Evolutionary conservation across 2,888 invertebrate species (phyloP).

Genomic region (Arrhopalites spinosus): DNA sequence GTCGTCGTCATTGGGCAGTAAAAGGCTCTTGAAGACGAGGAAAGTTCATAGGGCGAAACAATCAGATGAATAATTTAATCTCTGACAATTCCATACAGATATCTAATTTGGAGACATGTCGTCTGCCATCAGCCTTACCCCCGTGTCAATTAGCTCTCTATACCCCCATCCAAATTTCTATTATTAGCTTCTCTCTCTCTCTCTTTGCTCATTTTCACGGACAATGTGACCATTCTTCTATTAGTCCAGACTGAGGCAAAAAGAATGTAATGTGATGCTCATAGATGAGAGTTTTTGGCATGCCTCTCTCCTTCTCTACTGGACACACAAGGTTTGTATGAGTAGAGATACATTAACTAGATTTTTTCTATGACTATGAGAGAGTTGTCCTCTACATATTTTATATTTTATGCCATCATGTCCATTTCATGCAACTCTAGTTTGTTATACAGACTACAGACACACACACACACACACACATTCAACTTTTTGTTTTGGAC

Average conservation of each 20-base stretch:
- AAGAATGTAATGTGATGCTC: not conserved
- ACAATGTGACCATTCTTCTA: not conserved
- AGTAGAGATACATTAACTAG: too few relatives aligned
- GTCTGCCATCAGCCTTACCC: conserved; percentile 34
- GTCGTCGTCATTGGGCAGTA: conserved; percentile 1
- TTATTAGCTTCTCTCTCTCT: conserved; percentile 22
- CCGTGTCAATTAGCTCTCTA: conserved; percentile 31
- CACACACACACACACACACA: conserved; percentile 10
- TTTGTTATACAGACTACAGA: not conserved
- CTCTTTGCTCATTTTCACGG: not conserved
- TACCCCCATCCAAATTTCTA: conserved; percentile 9
- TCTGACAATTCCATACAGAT: conserved; percentile 35
- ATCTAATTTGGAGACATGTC: conserved; percentile 33
- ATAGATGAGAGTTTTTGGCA: not conserved
- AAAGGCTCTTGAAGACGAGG: conserved; percentile 19
- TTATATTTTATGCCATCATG: conserved; percentile 14
- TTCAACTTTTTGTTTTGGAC: not conserved
- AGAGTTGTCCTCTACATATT: conserved; percentile 11
- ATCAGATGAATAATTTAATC: conserved; percentile 39
- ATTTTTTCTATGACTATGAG: too few relatives aligned
- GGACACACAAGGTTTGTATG: too few relatives aligned
- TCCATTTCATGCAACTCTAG: not conserved
- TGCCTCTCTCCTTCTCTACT: not conserved
- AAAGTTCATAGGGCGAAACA: conserved; percentile 35
- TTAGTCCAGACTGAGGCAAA: not conserved